Conservation (phyloP, 2,888 invertebrate species). For the Theristus sp. region DNA sequence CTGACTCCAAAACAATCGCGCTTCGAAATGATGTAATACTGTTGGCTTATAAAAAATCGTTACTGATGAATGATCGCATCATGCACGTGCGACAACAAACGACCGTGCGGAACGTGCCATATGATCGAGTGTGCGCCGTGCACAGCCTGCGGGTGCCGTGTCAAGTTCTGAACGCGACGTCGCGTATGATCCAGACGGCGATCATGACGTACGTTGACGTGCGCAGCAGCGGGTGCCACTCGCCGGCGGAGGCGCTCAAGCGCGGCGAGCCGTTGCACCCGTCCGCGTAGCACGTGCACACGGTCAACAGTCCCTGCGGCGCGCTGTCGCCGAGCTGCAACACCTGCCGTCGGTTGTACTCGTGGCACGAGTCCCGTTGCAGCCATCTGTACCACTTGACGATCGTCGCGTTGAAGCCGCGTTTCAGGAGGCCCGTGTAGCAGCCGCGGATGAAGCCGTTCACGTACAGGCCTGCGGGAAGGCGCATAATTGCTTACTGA, state of each 20-base stretch:
- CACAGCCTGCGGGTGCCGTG: too few relatives aligned
- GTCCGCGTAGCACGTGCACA: constrained; percentile 25
- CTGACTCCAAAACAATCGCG: too few relatives aligned
- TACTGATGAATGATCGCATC: too few relatives aligned
- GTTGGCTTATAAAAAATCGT: too few relatives aligned
- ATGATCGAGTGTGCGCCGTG: too few relatives aligned
- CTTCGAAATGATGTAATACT: too few relatives aligned
- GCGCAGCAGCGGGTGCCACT: neutral
- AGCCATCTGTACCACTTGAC: constrained; percentile 24
- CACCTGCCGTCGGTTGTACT: constrained; percentile 15
- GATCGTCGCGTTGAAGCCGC: constrained; percentile 25
- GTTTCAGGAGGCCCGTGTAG: constrained; percentile 19
- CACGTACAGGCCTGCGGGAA: constrained; percentile 18
- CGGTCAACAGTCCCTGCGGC: constrained; percentile 11
- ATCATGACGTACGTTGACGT: neutral
- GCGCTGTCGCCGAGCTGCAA: neutral
- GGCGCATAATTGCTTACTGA: too few relatives aligned
- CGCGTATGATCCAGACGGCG: neutral
- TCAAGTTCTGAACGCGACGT: neutral
- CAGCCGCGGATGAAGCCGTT: constrained; percentile 24
- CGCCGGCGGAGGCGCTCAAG: neutral
- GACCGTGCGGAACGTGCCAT: too few relatives aligned
- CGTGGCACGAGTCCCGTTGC: constrained; percentile 21
- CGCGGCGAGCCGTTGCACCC: constrained; percentile 26
- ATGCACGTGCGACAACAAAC: too few relatives aligned